Evolutionary conservation across 2,888 invertebrate species (phyloP).

Genomic region (Polymixis lichenea): DNA sequence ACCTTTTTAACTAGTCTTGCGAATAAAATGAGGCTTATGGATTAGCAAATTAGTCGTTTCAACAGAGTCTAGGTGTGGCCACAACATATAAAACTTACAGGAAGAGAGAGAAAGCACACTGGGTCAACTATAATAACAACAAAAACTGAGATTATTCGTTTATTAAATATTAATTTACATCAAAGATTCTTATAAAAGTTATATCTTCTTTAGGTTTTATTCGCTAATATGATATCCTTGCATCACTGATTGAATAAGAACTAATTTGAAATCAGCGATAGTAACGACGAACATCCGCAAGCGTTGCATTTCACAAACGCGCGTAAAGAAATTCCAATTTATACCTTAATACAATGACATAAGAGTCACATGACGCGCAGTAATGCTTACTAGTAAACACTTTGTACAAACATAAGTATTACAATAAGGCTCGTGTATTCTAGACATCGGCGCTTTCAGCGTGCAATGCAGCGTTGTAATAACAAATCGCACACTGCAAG

Average conservation of each 20-base stretch:
- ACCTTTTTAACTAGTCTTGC: neutral
- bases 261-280: constrained; percentile 12
- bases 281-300: constrained; percentile 1
- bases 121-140: constrained; percentile 7
- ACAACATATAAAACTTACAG: neutral
- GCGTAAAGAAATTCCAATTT: constrained; percentile 10
- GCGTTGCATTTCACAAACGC: constrained; percentile 4
- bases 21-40: neutral
- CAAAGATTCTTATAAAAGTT: constrained; percentile 45
- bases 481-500: neutral
- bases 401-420: constrained; percentile 54
- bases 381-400: constrained; percentile 33
- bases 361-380: constrained; percentile 7
- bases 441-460: neutral
- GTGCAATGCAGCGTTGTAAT: constrained; percentile 10
- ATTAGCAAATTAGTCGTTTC: neutral
- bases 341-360: constrained; percentile 12
- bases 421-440: constrained; percentile 10
- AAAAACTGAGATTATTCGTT: constrained; percentile 55
- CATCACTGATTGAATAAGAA: constrained; percentile 18
- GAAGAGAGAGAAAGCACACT: neutral
- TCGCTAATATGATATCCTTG: constrained; percentile 24
- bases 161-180: constrained; percentile 67
- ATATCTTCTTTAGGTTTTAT: constrained; percentile 15
- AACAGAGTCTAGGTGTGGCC: neutral